Base-by-base conservation (phyloP, 2,113 vertebrate species). In the Sylvicapra grimmia region DNA sequence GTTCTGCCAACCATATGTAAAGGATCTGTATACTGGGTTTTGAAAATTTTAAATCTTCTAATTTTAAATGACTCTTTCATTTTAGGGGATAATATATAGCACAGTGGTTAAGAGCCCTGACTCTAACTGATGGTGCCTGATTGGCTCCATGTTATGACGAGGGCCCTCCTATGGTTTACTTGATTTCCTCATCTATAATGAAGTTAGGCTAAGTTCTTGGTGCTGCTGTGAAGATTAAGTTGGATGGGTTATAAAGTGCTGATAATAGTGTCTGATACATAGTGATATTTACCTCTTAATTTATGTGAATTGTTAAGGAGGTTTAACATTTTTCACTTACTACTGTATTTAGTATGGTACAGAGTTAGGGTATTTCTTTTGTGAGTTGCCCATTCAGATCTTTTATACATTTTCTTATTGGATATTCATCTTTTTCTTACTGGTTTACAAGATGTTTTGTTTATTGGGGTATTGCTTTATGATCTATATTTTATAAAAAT, bases 401-500 rank as follows among this genome's bases (percentile, higher is more conserved):
- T 10, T 61, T 82, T 93, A 53, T 90, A 63, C 18, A 40, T 53
- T 91, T 82, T 94, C 36, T n/a, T 90, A 6, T 33, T 95, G 44
- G 54, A 19, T 59, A 5, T 90, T 92, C 29, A 53, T 80, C 29
- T 90, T 91, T 88, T 88, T 82, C 8, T 44, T 86, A 56, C 5
- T 88, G 59, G 49, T 56, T 91, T 79, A 36, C 14, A 36, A 88
- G 51, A 77, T 58, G 3, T 51, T 91, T 95, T 93, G 51, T 94
- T n/a, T 44, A 9, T 63, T 83, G 68, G n/a, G 40, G 5, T 95
- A 86, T 79, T 89, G 31, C 14, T 40, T 86, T 33, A 14, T 96
- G 18, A 80, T 29, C 51, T 19, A 36, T 47, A 61, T 91, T 90
- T 96, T 97, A 49, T 47, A 95, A 87, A 96, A 92, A 54, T 54